Evolutionary conservation across 2,113 vertebrate species (phyloP).

Genomic region (Colaptes auratus): DNA sequence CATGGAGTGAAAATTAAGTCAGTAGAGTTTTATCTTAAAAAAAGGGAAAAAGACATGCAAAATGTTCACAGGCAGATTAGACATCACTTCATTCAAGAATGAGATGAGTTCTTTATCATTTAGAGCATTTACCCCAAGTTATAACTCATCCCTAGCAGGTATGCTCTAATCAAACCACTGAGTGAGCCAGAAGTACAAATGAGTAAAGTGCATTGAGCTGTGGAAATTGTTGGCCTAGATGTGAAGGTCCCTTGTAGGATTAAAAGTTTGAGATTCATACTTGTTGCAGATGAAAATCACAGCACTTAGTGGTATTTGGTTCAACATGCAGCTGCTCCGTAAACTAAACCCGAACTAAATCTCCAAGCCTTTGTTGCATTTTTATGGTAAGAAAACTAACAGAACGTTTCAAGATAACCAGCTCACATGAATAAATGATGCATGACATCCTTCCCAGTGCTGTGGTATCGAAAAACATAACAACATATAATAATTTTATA

Average conservation of each 20-base stretch:
- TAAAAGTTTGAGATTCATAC: neutral
- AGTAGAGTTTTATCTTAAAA: neutral
- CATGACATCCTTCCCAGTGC: neutral
- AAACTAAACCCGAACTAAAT: neutral
- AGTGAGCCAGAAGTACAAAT: neutral
- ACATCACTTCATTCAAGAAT: neutral
- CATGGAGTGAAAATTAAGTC: neutral
- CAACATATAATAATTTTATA: neutral
- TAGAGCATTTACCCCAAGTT: neutral
- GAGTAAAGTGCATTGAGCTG: neutral
- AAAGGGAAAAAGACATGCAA: neutral
- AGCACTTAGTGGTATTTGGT: neutral
- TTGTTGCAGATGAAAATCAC: neutral
- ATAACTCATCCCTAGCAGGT: neutral
- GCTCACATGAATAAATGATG: neutral
- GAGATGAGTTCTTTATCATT: neutral
- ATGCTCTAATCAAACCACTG: neutral
- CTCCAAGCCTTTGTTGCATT: neutral
- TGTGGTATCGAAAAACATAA: neutral
- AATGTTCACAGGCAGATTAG: neutral
- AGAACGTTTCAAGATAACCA: neutral
- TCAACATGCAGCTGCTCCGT: neutral
- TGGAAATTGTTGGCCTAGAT: neutral
- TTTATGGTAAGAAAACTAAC: neutral
- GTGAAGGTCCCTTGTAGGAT: neutral